Evolutionary conservation across 2,113 vertebrate species (phyloP), one percentile per base, ranked within the genome.

Genomic region (Centrocercus urophasianus): DNA sequence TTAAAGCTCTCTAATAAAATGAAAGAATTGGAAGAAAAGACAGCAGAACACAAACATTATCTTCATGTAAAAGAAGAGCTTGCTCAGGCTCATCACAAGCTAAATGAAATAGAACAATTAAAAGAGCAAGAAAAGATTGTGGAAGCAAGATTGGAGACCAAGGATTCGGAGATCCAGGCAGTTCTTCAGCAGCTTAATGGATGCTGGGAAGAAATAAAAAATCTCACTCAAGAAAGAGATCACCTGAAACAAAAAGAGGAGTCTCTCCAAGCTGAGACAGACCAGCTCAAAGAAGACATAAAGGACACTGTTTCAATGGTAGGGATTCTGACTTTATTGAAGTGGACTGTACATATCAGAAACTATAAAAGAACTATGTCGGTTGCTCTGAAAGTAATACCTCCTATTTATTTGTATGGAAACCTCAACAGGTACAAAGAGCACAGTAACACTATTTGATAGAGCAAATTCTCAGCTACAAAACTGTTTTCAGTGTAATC

Each of bases 251-350:
- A 97, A 67, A 93, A 96, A 66, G 92, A 80, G 4, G 88, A 96
- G 30, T 94, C 66, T 63, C 95, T 98, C 13, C 92, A 96, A 56
- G 78, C 21, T 13, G 98, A 98, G 70, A 91, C 75, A 30, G 94
- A 98, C 38, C 96, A 98, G 48, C 97, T 98, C 63, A 93, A 69
- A 92, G 95, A 89, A 70, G 97, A 98, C 60, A 97, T 98, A 57
- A 95, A 97, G 30, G 97, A 98, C 48, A 97, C 97, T 2, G 70
- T 97, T 72, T 88, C 95, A 32, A 96, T 91, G 96, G 97, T 98
- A 96, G 72, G 96, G 86, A 84, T 73, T 85, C 32, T 71, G 40
- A 15, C 19, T 74, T 71, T 43, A 14, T 52, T 17, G 43, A 40
- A 83, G 45, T 21, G 25, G 32, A 27, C 18, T 8, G 10, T 76